Evolutionary conservation across 2,113 vertebrate genomes (phyloP).

Genomic region (Carettochelys insculpta): DNA sequence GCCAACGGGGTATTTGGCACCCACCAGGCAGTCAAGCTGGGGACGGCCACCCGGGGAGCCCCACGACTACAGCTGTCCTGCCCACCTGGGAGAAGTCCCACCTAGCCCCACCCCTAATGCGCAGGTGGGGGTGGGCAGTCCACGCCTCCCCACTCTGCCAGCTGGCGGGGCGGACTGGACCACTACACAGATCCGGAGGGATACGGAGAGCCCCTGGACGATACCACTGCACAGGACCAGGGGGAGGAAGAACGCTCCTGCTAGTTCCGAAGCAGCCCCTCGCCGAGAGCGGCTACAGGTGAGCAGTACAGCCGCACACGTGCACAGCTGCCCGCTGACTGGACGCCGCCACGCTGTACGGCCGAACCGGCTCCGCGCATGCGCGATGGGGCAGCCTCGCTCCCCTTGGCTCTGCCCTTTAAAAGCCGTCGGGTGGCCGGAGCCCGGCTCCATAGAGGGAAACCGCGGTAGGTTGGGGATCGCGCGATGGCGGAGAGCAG

Average conservation of each 20-base stretch:
- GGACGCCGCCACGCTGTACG: slow-evolving; percentile 11
- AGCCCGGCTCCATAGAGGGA: neutral
- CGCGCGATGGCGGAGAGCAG: slow-evolving; percentile 55
- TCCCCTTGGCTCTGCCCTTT: neutral
- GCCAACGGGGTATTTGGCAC: neutral
- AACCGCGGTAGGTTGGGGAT: neutral
- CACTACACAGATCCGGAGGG: neutral
- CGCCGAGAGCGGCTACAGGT: neutral
- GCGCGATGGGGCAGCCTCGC: neutral
- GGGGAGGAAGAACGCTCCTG: too few species aligned
- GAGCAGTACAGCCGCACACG: neutral
- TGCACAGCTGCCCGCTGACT: fast-evolving
- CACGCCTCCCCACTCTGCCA: too few species aligned
- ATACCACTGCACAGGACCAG: neutral
- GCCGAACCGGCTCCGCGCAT: neutral
- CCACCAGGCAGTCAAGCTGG: neutral
- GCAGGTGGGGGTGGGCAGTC: too few species aligned
- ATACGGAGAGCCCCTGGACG: too few species aligned
- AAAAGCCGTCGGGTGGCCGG: slow-evolving; percentile 19
- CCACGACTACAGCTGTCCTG: neutral
- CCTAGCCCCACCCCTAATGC: too few species aligned
- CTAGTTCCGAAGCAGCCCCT: too few species aligned
- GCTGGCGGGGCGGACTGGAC: neutral
- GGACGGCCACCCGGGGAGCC: neutral
- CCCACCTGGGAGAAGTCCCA: too few species aligned